A percentile compares a stretch with the other conserved stretches of the same genome.
Conservation (phyloP, 2,888 invertebrate species). For the Phasia obesa region DNA sequence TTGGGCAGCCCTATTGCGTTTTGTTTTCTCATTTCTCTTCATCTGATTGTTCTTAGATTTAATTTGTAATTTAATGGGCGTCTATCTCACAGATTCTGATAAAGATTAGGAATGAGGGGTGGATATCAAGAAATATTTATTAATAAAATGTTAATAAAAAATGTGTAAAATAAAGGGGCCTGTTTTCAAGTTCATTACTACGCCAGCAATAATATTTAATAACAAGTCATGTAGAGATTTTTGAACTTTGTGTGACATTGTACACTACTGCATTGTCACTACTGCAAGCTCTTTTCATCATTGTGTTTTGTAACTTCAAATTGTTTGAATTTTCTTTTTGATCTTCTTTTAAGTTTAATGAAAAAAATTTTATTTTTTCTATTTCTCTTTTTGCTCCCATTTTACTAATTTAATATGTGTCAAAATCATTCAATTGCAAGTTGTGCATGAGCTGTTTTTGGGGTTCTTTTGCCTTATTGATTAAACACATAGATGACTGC, state of each 20-base stretch:
- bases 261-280: no score
- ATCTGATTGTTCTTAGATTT: not conserved
- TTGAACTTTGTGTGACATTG: not conserved
- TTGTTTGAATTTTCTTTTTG: not conserved
- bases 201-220: not conserved
- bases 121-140: not conserved
- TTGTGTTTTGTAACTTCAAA: not conserved
- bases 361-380: constrained; percentile 9
- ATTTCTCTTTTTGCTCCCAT: not conserved
- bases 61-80: not conserved
- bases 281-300: no score
- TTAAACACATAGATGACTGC: no score
- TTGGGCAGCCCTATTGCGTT: not conserved
- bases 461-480: not conserved
- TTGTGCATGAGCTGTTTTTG: constrained; percentile 20
- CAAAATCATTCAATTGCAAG: constrained; percentile 30
- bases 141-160: constrained; percentile 3
- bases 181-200: constrained; percentile 64
- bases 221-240: not conserved
- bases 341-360: not conserved
- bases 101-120: not conserved
- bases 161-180: constrained; percentile 54
- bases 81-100: no score
- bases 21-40: not conserved
- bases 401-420: constrained; percentile 29